Evolutionary conservation across 2,113 vertebrate genomes (phyloP), one percentile per base, ranked within the genome.

Genomic region (Calyptommatus sinebrachiatus): DNA sequence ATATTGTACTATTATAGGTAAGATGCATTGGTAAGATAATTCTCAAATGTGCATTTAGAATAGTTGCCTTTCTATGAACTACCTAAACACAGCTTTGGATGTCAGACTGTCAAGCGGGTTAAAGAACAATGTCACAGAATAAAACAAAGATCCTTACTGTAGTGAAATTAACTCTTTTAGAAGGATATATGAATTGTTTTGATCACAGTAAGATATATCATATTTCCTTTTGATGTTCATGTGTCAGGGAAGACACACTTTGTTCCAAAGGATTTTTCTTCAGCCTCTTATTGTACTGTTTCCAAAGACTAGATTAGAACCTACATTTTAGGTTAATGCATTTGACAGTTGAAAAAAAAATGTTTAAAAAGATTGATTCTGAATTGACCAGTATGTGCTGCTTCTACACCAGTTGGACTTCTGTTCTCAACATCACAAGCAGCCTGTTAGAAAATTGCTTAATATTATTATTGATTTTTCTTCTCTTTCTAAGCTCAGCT

Each of bases 401-500:
- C 71, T 85, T 16, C 71, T 84, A 29, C 1, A 2, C 16, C 83
- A 31, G 67, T 83, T 81, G 75, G 26, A 74, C 82, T 76, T 28
- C 86, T 91, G 82, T 79, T 74, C 66, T 81, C 83, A 83, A 80
- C 80, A 68, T 70, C 77, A 46, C 29, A 74, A 78, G 22, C 66
- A 82, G 78, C 77, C 92, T 83, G 53, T 86, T 88, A 88, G 88
- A 93, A 93, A 89, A 88, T 86, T 84, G 90, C 86, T 94, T 93
- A 95, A 95, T 87, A 90, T 79, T 91, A 92, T 92, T 87, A 93
- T 94, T 94, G 92, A 94, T 95, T 94, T 94, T 71, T 94, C 76
- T 93, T 95, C 90, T 95, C 89, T 95, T 94, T 95, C 94, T 94
- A 95, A 99, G 98, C 94, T 99, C 94, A 97, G 96, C 87, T 96